Evolutionary conservation across 1,140 invertebrate species (phyloP).

Genomic region (Aphelinus certus): DNA sequence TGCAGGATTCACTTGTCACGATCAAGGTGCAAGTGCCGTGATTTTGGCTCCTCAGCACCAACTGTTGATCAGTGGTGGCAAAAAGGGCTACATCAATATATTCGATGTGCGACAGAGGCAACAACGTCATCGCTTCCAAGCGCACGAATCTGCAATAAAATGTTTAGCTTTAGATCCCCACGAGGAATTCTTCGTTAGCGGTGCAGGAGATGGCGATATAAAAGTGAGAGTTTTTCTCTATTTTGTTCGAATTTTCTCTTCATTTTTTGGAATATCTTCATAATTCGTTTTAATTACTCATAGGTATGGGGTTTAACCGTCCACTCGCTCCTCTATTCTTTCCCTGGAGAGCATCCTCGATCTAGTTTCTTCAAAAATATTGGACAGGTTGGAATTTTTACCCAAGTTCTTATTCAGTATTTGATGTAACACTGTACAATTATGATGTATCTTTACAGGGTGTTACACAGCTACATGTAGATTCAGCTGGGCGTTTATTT

Average conservation of each 20-base stretch:
- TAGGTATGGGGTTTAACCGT: constrained; percentile 93
- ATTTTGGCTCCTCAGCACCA: constrained; percentile 94
- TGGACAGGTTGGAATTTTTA: constrained; percentile 71
- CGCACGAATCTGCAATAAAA: constrained; percentile 93
- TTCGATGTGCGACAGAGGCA: constrained; percentile 92
- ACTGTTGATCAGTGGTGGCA: constrained; percentile 91
- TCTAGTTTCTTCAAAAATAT: constrained; percentile 96
- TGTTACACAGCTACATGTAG: constrained; percentile 93
- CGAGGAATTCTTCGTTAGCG: constrained; percentile 97
- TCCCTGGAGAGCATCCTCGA: constrained; percentile 91
- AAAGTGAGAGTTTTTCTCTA: constrained; percentile 74
- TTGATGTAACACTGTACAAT: constrained; percentile 10
- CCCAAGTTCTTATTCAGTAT: neutral
- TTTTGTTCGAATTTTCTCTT: constrained; percentile 27
- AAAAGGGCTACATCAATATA: constrained; percentile 95
- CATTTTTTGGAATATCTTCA: constrained; percentile 21
- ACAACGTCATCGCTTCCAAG: constrained; percentile 88
- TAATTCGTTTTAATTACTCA: constrained; percentile 39
- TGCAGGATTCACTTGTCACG: constrained; percentile 89
- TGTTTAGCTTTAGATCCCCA: constrained; percentile 93
- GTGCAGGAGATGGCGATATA: constrained; percentile 98
- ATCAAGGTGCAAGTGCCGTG: constrained; percentile 87
- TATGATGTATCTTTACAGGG: constrained; percentile 66
- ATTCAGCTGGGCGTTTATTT: constrained; percentile 86
- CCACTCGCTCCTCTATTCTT: constrained; percentile 86